Base-by-base conservation (phyloP, 2,888 invertebrate species). In the Beris morrisii region DNA sequence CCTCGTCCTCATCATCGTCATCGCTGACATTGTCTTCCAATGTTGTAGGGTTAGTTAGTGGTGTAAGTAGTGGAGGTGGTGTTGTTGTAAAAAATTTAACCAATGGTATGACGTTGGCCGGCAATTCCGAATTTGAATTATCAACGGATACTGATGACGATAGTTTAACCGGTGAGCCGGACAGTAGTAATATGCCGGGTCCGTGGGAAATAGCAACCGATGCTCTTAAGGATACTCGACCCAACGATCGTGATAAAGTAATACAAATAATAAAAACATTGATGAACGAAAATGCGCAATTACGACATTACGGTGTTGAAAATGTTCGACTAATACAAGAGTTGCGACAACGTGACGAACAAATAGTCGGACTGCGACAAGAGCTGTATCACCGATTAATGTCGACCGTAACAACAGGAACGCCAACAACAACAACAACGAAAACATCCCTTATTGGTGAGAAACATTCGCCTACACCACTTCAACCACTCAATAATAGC, bases 131-230 rank as follows among this genome's bases (percentile, higher is more conserved):
- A 74, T 87, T 87, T 69, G 88, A 88, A 73, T 75, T 87, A 67
- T 86, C 87, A 5, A 90, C 89, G 2, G 92, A 91, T 75, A 91
- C 90, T 5, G 87, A 91, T 74, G 87, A 91, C 67, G 83, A 83
- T 66, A 75, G 76, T 68, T 72, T 81, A 30, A 77, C 77, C 50
- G 81, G 81, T 3, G 81, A 81, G 69, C 77, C 79, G 9, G 81
- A 81, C 65, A 81, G 79, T 73, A 81, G 80, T 68, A 79, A 80
- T 70, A 75, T 77, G 73, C 69, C 78, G 69, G 76, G 77, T 52
- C 79, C 79, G 3, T 79, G 77, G 77, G 81, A 81, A 67, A 71
- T 78, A 73, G 80, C 79, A 0, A 76, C 77, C 38, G 80, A 80
- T 43, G 77, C 79, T 22, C 59, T 81, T 56, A 75, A 79, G 44